A percentile compares a stretch with the other conserved stretches of the same genome.
Conservation (phyloP, 2,888 invertebrate genomes). For the Agelastica alni region DNA sequence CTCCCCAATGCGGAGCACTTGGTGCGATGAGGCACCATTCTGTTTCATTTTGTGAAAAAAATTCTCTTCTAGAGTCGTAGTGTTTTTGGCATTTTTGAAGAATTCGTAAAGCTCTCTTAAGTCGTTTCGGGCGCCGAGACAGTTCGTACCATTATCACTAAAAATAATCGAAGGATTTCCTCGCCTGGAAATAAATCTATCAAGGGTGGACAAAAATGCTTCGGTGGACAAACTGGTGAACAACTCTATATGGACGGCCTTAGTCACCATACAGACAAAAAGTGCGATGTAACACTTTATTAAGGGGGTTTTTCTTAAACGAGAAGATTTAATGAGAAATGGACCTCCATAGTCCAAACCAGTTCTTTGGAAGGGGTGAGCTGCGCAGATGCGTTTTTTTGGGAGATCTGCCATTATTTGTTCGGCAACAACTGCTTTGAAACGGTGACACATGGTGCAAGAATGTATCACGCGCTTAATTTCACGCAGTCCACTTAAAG, state of each 20-base stretch:
- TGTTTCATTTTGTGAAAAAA: too few species aligned
- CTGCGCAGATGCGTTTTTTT: background rate
- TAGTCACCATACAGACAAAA: conserved; percentile 36
- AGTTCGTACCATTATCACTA: too few species aligned
- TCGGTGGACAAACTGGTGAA: conserved; percentile 26
- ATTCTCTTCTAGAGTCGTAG: too few species aligned
- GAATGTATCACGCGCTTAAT: background rate
- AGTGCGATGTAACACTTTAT: conserved; percentile 13
- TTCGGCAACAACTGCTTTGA: background rate
- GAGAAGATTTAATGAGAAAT: conserved; percentile 13
- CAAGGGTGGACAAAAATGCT: conserved; percentile 28
- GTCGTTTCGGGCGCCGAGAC: too few species aligned
- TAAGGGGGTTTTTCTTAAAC: background rate
- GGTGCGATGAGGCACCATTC: conserved; percentile 1
- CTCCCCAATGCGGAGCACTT: conserved; percentile 2
- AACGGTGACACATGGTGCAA: background rate
- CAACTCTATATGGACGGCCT: conserved; percentile 34
- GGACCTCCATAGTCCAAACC: conserved; percentile 23
- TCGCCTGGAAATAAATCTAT: conserved; percentile 32
- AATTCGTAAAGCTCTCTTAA: too few species aligned
- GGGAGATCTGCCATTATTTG: conserved; percentile 20
- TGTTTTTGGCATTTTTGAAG: too few species aligned
- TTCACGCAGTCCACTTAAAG: conserved; percentile 22
- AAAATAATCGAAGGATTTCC: conserved; percentile 28
- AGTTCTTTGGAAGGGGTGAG: conserved; percentile 12